Conservation (phyloP, 2,797 vertebrate genomes). For the Poecilia velifera region DNA sequence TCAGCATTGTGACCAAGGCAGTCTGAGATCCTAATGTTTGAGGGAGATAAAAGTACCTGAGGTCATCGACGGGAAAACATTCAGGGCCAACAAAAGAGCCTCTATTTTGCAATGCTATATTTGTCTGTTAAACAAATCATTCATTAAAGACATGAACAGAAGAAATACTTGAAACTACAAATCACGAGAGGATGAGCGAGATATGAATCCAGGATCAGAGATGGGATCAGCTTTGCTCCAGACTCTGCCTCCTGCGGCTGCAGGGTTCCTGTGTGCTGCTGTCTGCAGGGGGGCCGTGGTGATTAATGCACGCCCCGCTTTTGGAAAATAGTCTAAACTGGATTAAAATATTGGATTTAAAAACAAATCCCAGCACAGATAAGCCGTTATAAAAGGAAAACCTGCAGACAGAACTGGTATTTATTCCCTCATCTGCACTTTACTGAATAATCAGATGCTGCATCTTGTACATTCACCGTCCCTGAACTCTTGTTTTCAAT, state of each 20-base stretch:
- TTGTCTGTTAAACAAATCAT: background rate
- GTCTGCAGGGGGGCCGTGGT: background rate
- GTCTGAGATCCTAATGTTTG: background rate
- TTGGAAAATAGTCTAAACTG: conserved; percentile 7
- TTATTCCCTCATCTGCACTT: background rate
- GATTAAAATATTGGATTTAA: conserved; percentile 12
- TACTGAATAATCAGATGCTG: background rate
- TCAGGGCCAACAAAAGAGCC: background rate
- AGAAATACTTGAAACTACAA: background rate
- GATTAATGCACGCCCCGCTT: conserved; percentile 4
- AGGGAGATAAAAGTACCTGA: background rate
- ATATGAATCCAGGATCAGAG: background rate
- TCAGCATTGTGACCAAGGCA: background rate
- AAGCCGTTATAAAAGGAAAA: background rate
- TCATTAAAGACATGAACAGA: background rate
- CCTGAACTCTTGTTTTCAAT: background rate
- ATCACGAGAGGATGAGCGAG: background rate
- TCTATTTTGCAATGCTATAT: background rate
- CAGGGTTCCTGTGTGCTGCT: background rate
- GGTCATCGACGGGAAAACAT: background rate
- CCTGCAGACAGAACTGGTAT: background rate
- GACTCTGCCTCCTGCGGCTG: conserved; percentile 1
- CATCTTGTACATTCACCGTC: background rate
- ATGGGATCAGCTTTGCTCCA: background rate
- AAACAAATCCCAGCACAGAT: background rate